Conservation (phyloP, 2,113 vertebrate species). For the Pogona vitticeps region DNA sequence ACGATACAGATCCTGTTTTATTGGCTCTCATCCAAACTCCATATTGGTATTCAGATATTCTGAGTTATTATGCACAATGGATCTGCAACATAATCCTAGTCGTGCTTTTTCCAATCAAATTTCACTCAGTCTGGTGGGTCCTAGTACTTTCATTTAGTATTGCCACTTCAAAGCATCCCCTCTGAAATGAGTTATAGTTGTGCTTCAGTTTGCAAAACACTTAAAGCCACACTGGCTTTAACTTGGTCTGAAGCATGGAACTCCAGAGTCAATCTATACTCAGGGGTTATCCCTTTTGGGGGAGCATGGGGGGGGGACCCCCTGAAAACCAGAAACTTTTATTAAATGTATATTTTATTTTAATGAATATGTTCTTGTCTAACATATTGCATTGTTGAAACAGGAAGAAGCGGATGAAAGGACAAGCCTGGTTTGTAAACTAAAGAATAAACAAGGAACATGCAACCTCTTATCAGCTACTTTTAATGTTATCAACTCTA, state of each 20-base stretch:
- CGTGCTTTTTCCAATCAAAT: background rate
- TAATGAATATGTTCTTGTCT: constrained; percentile 13
- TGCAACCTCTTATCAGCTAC: constrained; percentile 80
- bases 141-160: background rate
- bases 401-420: constrained; percentile 76
- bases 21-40: background rate
- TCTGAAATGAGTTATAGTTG: background rate
- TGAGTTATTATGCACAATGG: no score
- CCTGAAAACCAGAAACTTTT: background rate
- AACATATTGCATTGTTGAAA: constrained; percentile 48
- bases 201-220: background rate
- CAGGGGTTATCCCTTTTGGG: background rate
- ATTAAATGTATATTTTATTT: background rate
- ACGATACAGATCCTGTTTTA: background rate
- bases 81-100: background rate
- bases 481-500: constrained; percentile 96
- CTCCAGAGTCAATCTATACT: background rate
- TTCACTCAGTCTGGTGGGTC: background rate
- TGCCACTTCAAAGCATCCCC: background rate
- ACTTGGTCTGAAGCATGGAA: background rate
- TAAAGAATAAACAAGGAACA: constrained; percentile 61
- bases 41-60: background rate
- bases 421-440: constrained; percentile 72
- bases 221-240: background rate
- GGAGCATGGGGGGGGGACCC: background rate